These are phyloP conservation scores for Macrosoma leucophasiata DNA, from an alignment of 2,888 invertebrate species.

Conservation along the genomic window DNA sequence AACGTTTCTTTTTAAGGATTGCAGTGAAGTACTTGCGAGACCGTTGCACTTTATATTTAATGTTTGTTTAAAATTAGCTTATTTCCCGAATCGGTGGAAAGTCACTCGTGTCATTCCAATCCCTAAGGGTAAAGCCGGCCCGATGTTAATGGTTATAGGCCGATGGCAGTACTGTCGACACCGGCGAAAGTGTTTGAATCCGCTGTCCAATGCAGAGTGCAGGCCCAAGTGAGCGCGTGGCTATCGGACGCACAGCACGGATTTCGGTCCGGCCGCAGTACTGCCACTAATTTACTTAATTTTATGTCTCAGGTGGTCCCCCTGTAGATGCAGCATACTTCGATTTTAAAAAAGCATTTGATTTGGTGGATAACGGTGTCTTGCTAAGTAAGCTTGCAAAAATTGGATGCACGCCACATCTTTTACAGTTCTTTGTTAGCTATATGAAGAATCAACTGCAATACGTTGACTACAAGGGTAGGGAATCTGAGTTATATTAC, in stretches of 20 bases:
- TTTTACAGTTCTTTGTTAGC: background rate
- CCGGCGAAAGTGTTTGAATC: background rate
- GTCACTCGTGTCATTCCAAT: constrained; percentile 4
- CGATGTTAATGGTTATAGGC: constrained; percentile 2
- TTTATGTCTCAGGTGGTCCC: background rate
- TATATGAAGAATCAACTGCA: background rate
- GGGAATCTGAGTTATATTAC: background rate
- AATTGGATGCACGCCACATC: background rate
- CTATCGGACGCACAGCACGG: background rate
- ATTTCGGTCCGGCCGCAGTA: background rate
- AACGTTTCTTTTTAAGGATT: constrained; percentile 13
- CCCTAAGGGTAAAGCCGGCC: constrained; percentile 1
- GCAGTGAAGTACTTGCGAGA: constrained; percentile 7
- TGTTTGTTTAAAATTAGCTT: background rate
- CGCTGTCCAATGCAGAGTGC: background rate
- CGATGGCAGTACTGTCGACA: background rate
- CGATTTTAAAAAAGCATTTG: constrained; percentile 4
- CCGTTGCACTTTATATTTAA: constrained; percentile 10
- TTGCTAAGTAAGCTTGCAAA: background rate
- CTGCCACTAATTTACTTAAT: background rate
- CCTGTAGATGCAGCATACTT: constrained; percentile 6
- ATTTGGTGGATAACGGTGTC: background rate
- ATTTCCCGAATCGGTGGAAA: no score
- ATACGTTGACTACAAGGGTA: background rate
- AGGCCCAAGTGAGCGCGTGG: background rate